Evolutionary conservation across 2,113 vertebrate genomes (phyloP).

Genomic region (Erythrocercus mccallii): DNA sequence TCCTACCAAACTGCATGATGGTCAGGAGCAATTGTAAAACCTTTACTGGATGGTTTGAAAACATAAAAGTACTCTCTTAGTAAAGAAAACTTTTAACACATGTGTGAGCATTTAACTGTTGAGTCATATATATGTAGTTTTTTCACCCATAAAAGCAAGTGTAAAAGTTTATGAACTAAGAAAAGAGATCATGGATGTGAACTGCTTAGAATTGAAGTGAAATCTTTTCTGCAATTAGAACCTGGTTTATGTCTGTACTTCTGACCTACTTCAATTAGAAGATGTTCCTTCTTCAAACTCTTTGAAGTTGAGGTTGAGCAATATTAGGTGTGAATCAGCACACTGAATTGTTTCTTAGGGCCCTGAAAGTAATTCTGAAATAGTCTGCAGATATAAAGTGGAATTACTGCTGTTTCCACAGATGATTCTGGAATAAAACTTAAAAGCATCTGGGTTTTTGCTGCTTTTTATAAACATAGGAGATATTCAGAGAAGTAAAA

Average conservation of each 20-base stretch:
- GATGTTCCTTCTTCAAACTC: neutral
- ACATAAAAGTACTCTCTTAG: neutral
- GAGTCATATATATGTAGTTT: neutral
- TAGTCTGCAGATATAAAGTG: neutral
- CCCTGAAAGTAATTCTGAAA: neutral
- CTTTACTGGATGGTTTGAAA: neutral
- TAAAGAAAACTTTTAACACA: neutral
- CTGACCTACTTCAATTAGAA: neutral
- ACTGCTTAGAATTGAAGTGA: neutral
- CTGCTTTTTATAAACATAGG: neutral
- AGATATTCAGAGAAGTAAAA: neutral
- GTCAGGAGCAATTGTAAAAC: neutral
- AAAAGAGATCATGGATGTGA: neutral
- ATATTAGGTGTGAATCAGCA: neutral
- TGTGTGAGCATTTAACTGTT: neutral
- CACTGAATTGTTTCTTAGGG: rapidly evolving
- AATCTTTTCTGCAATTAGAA: neutral
- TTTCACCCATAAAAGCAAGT: neutral
- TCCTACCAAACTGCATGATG: neutral
- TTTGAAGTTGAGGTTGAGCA: neutral
- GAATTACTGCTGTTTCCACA: neutral
- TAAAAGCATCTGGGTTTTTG: neutral
- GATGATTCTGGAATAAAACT: neutral
- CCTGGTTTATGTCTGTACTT: neutral
- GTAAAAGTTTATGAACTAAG: neutral